Percentiles rank a stretch among this genome's conserved stretches.
These are phyloP conservation scores for Glyptemys insculpta DNA, from an alignment of 2,797 vertebrate genomes.

Conservation along the genomic window DNA sequence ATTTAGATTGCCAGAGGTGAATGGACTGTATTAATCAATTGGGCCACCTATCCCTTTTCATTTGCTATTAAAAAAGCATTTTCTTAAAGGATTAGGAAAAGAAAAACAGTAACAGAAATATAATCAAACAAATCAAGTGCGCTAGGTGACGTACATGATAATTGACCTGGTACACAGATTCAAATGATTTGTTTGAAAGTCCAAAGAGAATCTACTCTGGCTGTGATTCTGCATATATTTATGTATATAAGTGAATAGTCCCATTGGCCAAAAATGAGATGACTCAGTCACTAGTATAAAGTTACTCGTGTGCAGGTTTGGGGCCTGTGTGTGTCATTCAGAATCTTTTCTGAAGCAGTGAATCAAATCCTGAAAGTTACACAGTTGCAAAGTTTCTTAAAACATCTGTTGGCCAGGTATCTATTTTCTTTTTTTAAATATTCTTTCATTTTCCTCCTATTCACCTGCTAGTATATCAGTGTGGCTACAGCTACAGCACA, in stretches of 20 bases:
- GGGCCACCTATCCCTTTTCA: background rate
- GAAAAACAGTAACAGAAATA: background rate
- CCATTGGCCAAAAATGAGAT: accelerated
- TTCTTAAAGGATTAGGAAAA: background rate
- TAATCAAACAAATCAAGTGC: accelerated
- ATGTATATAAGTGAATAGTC: background rate
- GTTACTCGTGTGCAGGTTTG: background rate
- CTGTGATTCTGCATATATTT: background rate
- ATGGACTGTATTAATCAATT: background rate
- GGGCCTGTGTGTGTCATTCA: background rate
- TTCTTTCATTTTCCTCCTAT: background rate
- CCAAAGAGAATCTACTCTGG: background rate
- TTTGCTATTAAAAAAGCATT: background rate
- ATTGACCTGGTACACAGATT: background rate
- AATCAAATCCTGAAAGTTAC: background rate
- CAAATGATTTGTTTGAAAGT: background rate
- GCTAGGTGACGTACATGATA: background rate
- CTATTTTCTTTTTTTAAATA: background rate
- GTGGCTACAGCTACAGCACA: background rate
- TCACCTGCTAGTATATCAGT: background rate
- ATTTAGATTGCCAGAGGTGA: background rate
- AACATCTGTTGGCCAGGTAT: background rate
- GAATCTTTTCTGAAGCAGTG: background rate
- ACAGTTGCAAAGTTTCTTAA: background rate
- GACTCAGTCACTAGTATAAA: background rate